These are phyloP conservation scores for Pseudopodoces humilis DNA, from an alignment of 2,113 vertebrate species.

Conservation along the genomic window DNA sequence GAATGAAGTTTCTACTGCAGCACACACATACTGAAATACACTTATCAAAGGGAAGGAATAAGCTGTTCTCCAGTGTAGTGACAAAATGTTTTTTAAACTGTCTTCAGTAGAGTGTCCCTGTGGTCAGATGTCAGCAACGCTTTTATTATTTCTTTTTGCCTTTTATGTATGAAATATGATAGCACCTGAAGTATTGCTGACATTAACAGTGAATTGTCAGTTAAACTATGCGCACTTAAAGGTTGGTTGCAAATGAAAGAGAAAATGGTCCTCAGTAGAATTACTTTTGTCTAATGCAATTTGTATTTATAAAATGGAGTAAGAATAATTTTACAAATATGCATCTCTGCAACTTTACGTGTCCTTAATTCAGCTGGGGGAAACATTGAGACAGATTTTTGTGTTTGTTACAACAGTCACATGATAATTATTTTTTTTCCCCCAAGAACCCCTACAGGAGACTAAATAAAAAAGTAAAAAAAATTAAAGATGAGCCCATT, in stretches of 20 bases:
- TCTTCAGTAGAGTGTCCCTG: fast-evolving
- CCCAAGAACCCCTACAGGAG: fast-evolving
- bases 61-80: not conserved
- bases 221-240: not conserved
- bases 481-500: fast-evolving
- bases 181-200: not conserved
- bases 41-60: not conserved
- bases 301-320: not conserved
- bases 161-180: not conserved
- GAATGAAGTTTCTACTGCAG: not conserved
- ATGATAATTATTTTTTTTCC: not conserved
- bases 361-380: not conserved
- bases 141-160: not conserved
- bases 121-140: not conserved
- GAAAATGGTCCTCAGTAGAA: not conserved
- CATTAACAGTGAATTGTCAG: not conserved
- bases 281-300: not conserved
- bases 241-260: not conserved
- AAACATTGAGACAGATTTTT: not conserved
- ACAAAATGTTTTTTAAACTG: not conserved
- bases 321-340: not conserved
- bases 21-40: not conserved
- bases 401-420: not conserved
- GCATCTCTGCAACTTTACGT: not conserved
- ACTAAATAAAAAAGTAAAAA: not conserved